phyloP scores from a whole-genome alignment of 2,888 invertebrate genomes.

The Trichogramma dendrolimi region DNA sequence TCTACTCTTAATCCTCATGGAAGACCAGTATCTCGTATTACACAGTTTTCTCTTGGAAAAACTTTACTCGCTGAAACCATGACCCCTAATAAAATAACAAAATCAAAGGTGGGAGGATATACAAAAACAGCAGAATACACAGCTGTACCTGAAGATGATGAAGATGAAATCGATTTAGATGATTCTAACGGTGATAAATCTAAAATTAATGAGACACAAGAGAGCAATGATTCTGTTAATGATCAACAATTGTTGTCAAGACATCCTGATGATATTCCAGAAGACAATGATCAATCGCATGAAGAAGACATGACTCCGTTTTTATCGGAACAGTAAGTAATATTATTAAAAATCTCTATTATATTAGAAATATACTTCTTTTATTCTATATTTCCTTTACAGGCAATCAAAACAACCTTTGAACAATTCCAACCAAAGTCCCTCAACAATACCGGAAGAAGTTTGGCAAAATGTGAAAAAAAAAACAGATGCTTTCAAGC shows the following conservation, averaged over 20 bases:
- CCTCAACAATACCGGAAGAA: background rate
- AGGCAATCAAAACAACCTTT: background rate
- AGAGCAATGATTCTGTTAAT: background rate
- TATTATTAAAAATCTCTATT: background rate
- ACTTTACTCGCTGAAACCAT: background rate
- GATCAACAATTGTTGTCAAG: background rate
- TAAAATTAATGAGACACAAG: background rate
- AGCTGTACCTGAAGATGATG: too few relatives aligned
- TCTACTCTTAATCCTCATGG: slow-evolving; percentile 19
- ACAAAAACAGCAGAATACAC: too few relatives aligned
- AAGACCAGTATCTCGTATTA: slow-evolving; percentile 15
- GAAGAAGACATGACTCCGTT: background rate
- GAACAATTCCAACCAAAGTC: background rate
- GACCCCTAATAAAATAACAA: background rate
- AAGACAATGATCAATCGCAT: background rate
- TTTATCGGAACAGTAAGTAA: background rate
- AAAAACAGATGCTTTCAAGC: background rate
- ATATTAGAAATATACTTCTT: background rate
- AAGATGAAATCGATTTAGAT: too few relatives aligned
- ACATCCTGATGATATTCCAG: background rate
- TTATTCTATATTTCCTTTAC: background rate
- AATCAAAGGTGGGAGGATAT: background rate
- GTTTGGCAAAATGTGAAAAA: background rate
- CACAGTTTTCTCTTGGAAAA: slow-evolving; percentile 11
- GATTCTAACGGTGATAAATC: too few relatives aligned